phyloP scores from a whole-genome alignment of 2,113 vertebrate genomes.

The Murina feae region DNA sequence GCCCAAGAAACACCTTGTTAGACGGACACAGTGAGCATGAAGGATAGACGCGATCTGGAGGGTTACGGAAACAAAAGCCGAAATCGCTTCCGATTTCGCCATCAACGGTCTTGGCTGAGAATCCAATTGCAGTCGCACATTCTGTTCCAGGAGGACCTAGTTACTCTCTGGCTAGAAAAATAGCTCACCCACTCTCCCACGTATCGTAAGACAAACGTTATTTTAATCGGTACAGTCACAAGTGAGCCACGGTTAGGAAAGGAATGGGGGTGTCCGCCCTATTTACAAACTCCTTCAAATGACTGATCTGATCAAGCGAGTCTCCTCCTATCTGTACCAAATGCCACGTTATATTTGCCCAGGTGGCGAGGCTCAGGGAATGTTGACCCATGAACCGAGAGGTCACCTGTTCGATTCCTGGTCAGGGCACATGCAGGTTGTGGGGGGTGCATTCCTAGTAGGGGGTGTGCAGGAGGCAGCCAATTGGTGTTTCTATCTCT shows the following conservation, averaged over 20 bases:
- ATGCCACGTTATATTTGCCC: not conserved
- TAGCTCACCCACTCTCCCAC: constrained; percentile 19
- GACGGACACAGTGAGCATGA: not conserved
- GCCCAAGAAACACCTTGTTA: constrained; percentile 32
- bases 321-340: not conserved
- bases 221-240: not conserved
- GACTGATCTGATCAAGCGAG: not conserved
- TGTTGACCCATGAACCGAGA: too few species aligned
- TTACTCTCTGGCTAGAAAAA: constrained; percentile 49
- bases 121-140: constrained; percentile 12
- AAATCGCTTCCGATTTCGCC: constrained; percentile 2
- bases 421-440: too few species aligned
- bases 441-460: too few species aligned
- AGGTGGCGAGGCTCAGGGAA: too few species aligned
- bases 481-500: too few species aligned
- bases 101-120: not conserved
- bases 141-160: constrained; percentile 28
- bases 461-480: too few species aligned
- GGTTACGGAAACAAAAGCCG: not conserved
- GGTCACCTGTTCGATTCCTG: too few species aligned
- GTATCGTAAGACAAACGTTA: constrained; percentile 42
- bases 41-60: constrained; percentile 38
- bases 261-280: not conserved
- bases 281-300: not conserved
- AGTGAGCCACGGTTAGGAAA: not conserved